A percentile compares a stretch with the other conserved stretches of the same genome.
Conservation (phyloP, 2,113 vertebrate species). For the Carollia perspicillata region DNA sequence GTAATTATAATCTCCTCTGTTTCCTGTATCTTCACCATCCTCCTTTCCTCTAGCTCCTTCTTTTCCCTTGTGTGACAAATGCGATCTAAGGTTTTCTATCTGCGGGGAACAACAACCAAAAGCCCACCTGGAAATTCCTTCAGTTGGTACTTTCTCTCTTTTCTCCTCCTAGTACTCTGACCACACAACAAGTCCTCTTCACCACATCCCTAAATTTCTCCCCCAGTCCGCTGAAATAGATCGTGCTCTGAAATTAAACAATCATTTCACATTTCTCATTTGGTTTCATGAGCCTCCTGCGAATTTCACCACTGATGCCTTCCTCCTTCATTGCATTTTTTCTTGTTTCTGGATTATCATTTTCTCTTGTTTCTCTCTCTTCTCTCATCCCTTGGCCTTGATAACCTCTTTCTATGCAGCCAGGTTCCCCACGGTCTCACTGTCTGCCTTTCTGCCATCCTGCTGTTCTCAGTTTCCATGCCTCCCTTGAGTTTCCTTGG, state of each 20-base stretch:
- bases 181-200: background rate
- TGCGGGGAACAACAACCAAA: background rate
- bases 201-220: background rate
- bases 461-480: background rate
- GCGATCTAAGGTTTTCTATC: background rate
- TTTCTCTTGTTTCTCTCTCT: background rate
- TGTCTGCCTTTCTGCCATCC: background rate
- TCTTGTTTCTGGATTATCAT: background rate
- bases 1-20: background rate
- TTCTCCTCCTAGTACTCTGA: background rate
- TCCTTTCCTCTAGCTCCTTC: background rate
- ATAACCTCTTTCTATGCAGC: background rate
- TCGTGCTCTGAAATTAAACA: background rate
- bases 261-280: background rate
- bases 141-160: background rate
- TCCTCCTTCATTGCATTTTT: background rate
- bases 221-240: background rate
- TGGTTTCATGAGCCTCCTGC: background rate
- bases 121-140: background rate
- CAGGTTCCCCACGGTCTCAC: background rate
- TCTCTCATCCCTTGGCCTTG: background rate
- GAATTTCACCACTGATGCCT: background rate
- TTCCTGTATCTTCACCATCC: background rate
- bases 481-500: background rate
- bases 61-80: background rate